Conservation (phyloP, 2,113 vertebrate species). For the Equus quagga region DNA sequence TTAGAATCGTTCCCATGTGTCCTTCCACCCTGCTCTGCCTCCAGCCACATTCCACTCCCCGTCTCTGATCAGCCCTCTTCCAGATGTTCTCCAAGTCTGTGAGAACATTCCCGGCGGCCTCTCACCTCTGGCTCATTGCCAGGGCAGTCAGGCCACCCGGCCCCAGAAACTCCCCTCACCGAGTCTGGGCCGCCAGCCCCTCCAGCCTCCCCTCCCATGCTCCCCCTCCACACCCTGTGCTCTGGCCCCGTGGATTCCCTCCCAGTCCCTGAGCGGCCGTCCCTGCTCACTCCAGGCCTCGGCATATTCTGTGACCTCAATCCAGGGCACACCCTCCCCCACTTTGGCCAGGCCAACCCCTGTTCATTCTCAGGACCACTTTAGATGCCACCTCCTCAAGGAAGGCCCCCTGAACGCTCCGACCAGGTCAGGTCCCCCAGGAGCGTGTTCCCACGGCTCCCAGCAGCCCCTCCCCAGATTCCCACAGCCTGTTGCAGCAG, state of each 20-base stretch:
- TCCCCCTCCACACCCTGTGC: background rate
- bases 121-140: background rate
- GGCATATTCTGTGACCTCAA: background rate
- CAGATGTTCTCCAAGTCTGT: too few relatives aligned
- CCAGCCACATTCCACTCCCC: background rate
- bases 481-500: background rate
- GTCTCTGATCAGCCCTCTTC: background rate
- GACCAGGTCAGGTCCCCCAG: background rate
- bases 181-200: background rate
- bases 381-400: background rate
- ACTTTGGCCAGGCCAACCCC: background rate
- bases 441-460: background rate
- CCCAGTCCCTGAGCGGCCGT: background rate
- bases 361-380: background rate
- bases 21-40: background rate
- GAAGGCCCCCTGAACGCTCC: background rate
- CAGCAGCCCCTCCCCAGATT: background rate
- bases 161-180: background rate
- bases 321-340: too few relatives aligned
- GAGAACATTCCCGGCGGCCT: background rate
- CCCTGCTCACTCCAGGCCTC: background rate
- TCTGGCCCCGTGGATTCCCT: background rate
- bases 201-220: fast-evolving
- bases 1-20: background rate
- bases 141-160: background rate